phyloP scores from a whole-genome alignment of 2,113 vertebrate species.

The Edolisoma coerulescens region DNA sequence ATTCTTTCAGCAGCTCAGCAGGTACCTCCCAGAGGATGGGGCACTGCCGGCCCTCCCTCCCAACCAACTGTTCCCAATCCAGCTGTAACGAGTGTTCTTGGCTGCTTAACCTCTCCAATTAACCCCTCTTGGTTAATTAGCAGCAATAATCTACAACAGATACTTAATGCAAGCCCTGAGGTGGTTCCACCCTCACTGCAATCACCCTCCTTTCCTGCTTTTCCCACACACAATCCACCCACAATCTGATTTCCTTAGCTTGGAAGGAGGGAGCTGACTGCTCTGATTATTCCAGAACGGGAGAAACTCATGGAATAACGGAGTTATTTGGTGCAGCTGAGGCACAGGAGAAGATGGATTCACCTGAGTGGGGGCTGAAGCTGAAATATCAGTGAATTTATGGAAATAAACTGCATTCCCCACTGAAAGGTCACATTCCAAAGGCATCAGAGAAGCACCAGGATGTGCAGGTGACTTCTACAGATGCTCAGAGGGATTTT shows the following conservation, averaged over 20 bases:
- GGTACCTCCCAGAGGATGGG: neutral
- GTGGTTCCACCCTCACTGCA: neutral
- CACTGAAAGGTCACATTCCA: neutral
- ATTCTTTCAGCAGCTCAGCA: neutral
- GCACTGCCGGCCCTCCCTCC: neutral
- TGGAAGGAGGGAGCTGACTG: neutral
- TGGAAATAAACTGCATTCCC: neutral
- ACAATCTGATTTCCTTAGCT: neutral
- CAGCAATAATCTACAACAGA: fast-evolving
- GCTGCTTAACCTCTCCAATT: neutral
- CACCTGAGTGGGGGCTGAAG: neutral
- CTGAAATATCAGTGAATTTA: neutral
- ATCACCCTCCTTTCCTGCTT: neutral
- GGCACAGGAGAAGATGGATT: neutral
- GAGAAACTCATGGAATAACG: fast-evolving
- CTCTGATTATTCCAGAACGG: neutral
- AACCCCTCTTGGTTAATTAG: neutral
- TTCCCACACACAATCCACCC: neutral
- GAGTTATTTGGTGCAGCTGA: neutral
- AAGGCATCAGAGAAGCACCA: neutral
- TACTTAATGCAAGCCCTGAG: neutral
- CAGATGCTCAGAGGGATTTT: neutral
- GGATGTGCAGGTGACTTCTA: neutral
- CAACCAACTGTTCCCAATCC: neutral
- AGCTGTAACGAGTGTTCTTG: fast-evolving